Base-by-base conservation (phyloP, 1,140 invertebrate species). In the Bombus superbus region DNA sequence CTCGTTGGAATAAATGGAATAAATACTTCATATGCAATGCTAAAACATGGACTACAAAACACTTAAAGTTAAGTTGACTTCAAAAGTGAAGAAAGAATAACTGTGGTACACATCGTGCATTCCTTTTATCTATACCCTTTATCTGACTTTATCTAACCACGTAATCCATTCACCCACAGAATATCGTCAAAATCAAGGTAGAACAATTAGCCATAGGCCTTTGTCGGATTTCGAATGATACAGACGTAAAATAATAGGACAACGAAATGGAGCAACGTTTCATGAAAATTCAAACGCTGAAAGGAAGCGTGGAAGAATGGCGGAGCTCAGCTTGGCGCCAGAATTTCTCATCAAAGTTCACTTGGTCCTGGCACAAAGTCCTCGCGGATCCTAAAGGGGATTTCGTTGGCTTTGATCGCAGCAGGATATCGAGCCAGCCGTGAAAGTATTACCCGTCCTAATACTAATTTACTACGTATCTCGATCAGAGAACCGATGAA, bases 301-400 rank as follows among this genome's bases (percentile, higher is more conserved):
- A 44, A 77, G 40, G 69, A 62, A n/a, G 3, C 42, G 8, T 28
- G 32, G 10, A 81, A 81, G 80, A 73, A 73, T 73, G 40, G 25
- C 13, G 25, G 22, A 38, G 38, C 77, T 47, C 62, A 9, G 9
- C 22, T 42, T 40, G 40, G n/a, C 40, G 32, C 28, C 53, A 84
- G 44, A 84, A 84, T 72, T 79, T 62, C 47, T 69, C 64, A 62
- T 84, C 76, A 79, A 84, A 79, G 64, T 84, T 84, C 82, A 42
- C 75, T 71, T 79, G 53, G 72, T n/a, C 38, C 38, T 13, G 22
- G 38, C 47, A 28, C 64, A 22, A 71, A 78, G 82, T 79, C 47
- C 47, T 57, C 35, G 66, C n/a, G 15, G 42, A 38, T 42, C 15
- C 40, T 69, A 84, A 79, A 84, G 32, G 47, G 66, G 76, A 84